Evolutionary conservation across 1,140 invertebrate genomes (phyloP), one percentile per base, ranked within the genome.

Genomic region (Listronotus oregonensis): DNA sequence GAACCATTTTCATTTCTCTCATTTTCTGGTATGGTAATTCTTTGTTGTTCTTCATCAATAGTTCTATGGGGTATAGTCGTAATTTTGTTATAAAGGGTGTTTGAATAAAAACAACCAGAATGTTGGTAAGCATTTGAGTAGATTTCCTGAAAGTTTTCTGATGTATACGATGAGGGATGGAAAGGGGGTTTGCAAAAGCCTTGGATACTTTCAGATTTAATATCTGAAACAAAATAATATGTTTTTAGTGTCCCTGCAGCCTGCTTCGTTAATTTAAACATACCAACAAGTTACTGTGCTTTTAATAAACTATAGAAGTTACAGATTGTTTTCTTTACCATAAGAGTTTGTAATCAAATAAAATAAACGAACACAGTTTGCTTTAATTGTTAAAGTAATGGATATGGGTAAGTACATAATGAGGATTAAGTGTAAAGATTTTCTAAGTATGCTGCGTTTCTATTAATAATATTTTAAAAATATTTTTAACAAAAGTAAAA

Each of bases 81-180:
- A 9, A 67, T 61, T 52, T 69, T 71, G 47, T 72, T 72, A 42
- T 73, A 76, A 2, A 73, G 44, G 31, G 70, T 40, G 64, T 74
- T 75, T 15, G 71, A 68, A 54, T 77, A 77, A 63, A 77, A 75
- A 64, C 74, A 76, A 55, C 73, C 73, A n/a, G 66, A 31, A 21
- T 72, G 68, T 51, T 75, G 74, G 56, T 77, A 75, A 12, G 66
- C 50, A 17, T 63, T 61, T 0, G 72, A 46, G 50, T 77, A 77
- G 21, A 74, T 68, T 10, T 73, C 73, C 39, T 75, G 74, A 32
- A 76, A 75, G 21, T 60, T 68, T 32, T 75, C 72, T 11, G 67
- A 15, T 39, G 63, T 47, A 44, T 73, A 72, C 18, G 72, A 39
- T 8, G 49, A 44, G 5, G 65, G 50, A 58, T 75, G 69, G 11